These are phyloP conservation scores for Drosophila athabasca DNA, from an alignment of 1,140 invertebrate genomes.

Conservation along the genomic window DNA sequence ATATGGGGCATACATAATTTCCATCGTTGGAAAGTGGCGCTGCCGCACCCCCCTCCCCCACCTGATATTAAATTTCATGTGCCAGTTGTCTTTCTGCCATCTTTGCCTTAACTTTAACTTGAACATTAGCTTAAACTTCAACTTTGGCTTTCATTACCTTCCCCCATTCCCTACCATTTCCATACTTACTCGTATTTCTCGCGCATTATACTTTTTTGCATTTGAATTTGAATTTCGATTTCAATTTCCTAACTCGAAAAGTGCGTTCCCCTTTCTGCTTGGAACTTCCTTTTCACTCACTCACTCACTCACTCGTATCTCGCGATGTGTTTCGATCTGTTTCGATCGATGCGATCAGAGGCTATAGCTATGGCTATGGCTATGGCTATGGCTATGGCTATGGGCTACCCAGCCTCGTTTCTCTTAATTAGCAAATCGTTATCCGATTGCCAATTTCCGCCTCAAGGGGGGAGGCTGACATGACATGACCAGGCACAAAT, in stretches of 20 bases:
- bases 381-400: too few relatives aligned
- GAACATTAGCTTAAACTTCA: conserved; percentile 1
- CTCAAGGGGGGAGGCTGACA: not conserved
- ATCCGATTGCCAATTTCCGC: conserved; percentile 21
- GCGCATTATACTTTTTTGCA: not conserved
- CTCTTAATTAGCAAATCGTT: conserved; percentile 56
- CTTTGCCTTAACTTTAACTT: not conserved
- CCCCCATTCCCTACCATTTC: not conserved
- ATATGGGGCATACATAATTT: conserved; percentile 9
- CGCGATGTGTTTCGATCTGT: too few relatives aligned
- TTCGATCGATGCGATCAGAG: conserved; percentile 26
- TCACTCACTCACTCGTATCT: not conserved
- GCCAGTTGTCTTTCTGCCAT: not conserved
- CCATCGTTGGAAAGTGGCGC: conserved; percentile 19
- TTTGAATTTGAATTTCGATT: conserved; percentile 6
- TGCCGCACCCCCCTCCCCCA: not conserved
- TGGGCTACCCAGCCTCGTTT: conserved; percentile 25
- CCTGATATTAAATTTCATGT: conserved; percentile 5
- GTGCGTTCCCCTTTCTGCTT: not conserved
- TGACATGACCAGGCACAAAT: conserved; percentile 5
- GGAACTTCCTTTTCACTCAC: conserved; percentile 26
- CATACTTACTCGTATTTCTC: conserved; percentile 4
- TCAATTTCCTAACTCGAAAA: conserved; percentile 8
- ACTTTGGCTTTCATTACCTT: not conserved
- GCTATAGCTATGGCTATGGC: not conserved